Percentiles rank a stretch among this genome's conserved stretches.
Conservation (phyloP, 2,888 invertebrate genomes). For the Oligia latruncula region DNA sequence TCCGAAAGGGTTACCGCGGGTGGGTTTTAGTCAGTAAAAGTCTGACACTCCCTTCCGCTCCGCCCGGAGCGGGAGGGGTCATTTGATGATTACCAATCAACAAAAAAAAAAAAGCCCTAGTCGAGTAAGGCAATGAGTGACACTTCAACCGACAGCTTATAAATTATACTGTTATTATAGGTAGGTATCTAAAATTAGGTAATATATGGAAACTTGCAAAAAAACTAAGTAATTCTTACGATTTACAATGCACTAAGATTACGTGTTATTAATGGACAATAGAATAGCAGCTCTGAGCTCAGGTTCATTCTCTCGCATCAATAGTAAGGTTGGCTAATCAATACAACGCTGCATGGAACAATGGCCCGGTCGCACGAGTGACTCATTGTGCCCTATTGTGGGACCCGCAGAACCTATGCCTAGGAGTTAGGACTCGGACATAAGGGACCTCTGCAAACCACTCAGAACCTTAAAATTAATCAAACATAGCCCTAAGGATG, state of each 20-base stretch:
- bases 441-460: background rate
- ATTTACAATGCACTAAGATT: constrained; percentile 24
- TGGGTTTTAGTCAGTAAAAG: too few species aligned
- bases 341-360: constrained; percentile 37
- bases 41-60: too few species aligned
- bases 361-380: constrained; percentile 46
- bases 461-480: background rate
- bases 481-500: background rate
- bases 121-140: too few species aligned
- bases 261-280: constrained; percentile 47
- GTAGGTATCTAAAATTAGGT: background rate
- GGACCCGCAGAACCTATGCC: constrained; percentile 28
- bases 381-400: constrained; percentile 45
- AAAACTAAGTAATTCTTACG: constrained; percentile 1
- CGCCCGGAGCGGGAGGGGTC: too few species aligned
- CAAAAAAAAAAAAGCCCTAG: background rate
- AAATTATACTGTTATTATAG: background rate
- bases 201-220: background rate
- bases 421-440: constrained; percentile 22
- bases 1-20: too few species aligned
- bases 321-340: constrained; percentile 49
- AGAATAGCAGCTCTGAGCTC: constrained; percentile 33
- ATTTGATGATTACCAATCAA: too few species aligned
- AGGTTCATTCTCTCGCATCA: constrained; percentile 40
- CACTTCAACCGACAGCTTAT: background rate